Evolutionary conservation across 1,140 invertebrate species (phyloP), one percentile per base, ranked within the genome.

Genomic region (Nebria ingens): DNA sequence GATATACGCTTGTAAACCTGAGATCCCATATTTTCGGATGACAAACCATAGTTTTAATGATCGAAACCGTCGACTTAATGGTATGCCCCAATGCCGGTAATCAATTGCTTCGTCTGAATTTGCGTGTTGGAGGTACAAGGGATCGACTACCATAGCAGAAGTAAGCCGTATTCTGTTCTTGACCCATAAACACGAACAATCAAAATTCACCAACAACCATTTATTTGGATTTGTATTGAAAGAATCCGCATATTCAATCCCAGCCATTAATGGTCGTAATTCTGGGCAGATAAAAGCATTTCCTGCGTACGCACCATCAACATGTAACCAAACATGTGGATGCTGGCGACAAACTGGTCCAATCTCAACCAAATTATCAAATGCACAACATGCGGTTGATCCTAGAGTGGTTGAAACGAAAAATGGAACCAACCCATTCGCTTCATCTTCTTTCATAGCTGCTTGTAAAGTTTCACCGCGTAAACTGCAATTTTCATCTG

Each of bases 181-280:
- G 0, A 96, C 90, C 92, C 92, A 96, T 64, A 95, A 74, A 40
- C 87, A 85, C 0, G 92, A 92, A 63, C 90, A 93, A 65, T 96
- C 93, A 62, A 93, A 93, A 67, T 91, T 91, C 0, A 89, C 84
- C 17, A 96, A 70, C 63, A 96, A 75, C 84, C 91, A 93, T 71
- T 97, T 97, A 68, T 94, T 94, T 0, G 92, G 88, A 71, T 97
- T 97, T 1, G 87, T 90, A 65, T 94, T 94, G 67, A 96, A 89
- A 0, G 91, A 93, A 65, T 89, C 87, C 0, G 89, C 91, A 66
- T 87, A 83, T 73, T 93, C 85, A 19, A 93, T 80, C 1, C 90
- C 84, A 57, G 80, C 76, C 66, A 89, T 82, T 21, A 89, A 73
- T 22, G 77, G 73, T 58, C 85, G 75, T 70, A 91, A 80, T 71